A percentile compares a stretch with the other conserved stretches of the same genome.
phyloP scores from a whole-genome alignment of 2,113 vertebrate species.

The Mustela nigripes region DNA sequence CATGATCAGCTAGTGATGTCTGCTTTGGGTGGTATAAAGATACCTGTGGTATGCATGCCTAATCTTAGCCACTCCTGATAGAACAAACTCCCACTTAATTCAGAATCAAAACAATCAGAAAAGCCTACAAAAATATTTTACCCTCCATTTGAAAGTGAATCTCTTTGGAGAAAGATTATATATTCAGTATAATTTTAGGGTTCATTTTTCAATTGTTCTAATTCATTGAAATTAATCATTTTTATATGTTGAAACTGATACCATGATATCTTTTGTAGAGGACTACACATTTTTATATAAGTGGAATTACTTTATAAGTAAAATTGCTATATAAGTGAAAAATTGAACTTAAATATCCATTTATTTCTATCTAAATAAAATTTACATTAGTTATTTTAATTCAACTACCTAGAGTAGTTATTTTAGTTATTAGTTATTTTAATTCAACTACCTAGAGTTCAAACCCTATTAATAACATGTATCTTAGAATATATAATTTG shows the following conservation, averaged over 20 bases:
- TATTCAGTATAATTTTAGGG: not conserved
- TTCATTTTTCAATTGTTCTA: not conserved
- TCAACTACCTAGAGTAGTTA: not conserved
- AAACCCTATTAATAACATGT: not conserved
- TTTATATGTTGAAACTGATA: not conserved
- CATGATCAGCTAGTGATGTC: not conserved
- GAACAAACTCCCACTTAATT: not conserved
- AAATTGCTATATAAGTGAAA: not conserved
- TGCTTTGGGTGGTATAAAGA: not conserved
- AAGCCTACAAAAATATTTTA: not conserved
- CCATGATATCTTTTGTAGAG: not conserved
- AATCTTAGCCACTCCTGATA: not conserved
- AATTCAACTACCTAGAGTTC: not conserved
- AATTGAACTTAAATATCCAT: not conserved
- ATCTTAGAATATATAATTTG: not conserved
- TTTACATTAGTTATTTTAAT: not conserved
- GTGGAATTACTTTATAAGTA: not conserved
- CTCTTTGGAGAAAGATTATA: conserved; percentile 10
- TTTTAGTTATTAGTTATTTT: not conserved
- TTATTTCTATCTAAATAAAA: conserved; percentile 44
- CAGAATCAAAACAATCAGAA: not conserved
- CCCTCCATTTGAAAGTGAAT: not conserved
- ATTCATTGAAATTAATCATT: not conserved
- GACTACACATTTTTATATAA: not conserved
- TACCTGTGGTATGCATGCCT: not conserved